Evolutionary conservation across 2,113 vertebrate genomes (phyloP).

Genomic region (Calidris pygmaea): DNA sequence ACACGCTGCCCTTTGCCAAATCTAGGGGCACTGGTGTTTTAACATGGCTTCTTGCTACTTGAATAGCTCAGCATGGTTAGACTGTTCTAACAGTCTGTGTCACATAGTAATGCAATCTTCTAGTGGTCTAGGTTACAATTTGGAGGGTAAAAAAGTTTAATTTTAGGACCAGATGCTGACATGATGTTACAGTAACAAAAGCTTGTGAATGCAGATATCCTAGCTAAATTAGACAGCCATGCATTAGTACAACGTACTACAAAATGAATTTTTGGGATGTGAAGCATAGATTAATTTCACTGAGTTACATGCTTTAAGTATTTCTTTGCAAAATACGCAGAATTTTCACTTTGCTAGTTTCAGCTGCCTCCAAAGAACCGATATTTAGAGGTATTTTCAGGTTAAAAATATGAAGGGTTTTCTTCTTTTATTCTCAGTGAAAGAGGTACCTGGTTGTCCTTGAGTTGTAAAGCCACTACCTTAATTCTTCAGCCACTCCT

Average conservation of each 20-base stretch:
- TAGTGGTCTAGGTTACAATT: background rate
- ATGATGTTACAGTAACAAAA: background rate
- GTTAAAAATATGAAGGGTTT: background rate
- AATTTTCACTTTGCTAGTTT: background rate
- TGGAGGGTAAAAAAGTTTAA: background rate
- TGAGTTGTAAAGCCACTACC: background rate
- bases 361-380: background rate
- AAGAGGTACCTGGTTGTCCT: background rate
- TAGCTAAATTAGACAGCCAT: background rate
- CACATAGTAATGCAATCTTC: background rate
- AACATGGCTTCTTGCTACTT: background rate
- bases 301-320: background rate
- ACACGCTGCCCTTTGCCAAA: background rate
- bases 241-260: background rate
- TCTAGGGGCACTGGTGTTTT: background rate
- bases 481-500: background rate
- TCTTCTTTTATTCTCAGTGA: background rate
- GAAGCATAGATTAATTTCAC: background rate
- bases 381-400: background rate
- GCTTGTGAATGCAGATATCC: background rate
- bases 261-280: background rate
- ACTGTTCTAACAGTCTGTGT: background rate
- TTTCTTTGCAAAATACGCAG: background rate
- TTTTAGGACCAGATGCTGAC: background rate
- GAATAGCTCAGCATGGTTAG: background rate